Base-by-base conservation (phyloP, 2,113 vertebrate genomes). In the Elephantulus edwardii region DNA sequence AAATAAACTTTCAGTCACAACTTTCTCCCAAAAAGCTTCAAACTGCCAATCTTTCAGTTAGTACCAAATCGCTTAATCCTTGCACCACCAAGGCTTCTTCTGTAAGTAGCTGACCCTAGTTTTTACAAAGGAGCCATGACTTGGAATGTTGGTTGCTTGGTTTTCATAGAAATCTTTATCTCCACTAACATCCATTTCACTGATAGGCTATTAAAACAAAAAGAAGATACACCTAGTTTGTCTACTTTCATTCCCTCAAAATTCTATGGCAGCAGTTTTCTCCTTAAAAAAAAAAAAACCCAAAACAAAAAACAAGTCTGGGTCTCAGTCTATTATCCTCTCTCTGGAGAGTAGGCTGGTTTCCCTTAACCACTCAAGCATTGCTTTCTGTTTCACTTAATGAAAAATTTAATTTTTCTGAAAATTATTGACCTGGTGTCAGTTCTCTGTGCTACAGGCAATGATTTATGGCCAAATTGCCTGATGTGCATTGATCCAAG, bases 351-450 rank as follows among this genome's bases (percentile, higher is more conserved):
- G 48, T 26, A 42, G 35, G 4, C 54, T 46, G 16, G 40, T 83
- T 86, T 17, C 60, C 14, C 54, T 83, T 85, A 85, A 91, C 75
- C 50, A 26, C 16, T 89, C 88, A 87, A 71, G 42, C 50, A 1
- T 72, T 89, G 74, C 82, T 76, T 90, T 94, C 87, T 88, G 72
- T 86, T 95, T 75, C 76, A 24, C 54, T 95, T 90, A 80, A 95
- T 89, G 71, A 93, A 86, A 88, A 80, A 62, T 83, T 72, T 86
- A 90, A 88, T 89, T 95, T 95, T 93, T 89, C 91, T 87, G 87
- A 77, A 77, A 91, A 87, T 93, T 88, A 95, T 93, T 89, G 87
- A 93, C 89, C 84, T 78, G 48, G 8, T 78, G 94, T 94, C 92
- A 70, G 84, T 89, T 68, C 50, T 94, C 86, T 78, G 40, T 87